A percentile compares a stretch with the other conserved stretches of the same genome.
Evolutionary conservation across 2,113 vertebrate species (phyloP).

Genomic region (Oenanthe melanoleuca): DNA sequence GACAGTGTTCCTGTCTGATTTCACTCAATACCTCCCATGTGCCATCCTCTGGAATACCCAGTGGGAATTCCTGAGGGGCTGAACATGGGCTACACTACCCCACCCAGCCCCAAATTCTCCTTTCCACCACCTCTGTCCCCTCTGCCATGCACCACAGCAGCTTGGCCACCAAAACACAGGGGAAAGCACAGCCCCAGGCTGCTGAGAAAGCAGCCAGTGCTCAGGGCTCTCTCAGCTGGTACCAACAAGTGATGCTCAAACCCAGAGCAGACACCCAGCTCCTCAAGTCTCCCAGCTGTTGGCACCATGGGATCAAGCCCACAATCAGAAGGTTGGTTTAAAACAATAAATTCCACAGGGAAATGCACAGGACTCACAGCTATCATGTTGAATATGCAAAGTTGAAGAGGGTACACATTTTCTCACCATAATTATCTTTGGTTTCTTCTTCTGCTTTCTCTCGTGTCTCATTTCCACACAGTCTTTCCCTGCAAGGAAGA

Average conservation of each 20-base stretch:
- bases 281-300: not conserved
- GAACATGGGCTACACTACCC: fast-evolving
- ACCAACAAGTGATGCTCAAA: not conserved
- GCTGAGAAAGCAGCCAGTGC: not conserved
- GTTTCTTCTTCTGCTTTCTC: not conserved
- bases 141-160: not conserved
- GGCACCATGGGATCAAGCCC: not conserved
- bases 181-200: not conserved
- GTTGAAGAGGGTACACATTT: not conserved
- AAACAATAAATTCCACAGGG: not conserved
- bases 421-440: not conserved
- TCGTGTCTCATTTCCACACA: not conserved
- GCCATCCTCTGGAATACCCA: not conserved
- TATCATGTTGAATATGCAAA: not conserved
- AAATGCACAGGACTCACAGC: not conserved
- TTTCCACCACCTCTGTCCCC: not conserved
- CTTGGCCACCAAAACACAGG: not conserved
- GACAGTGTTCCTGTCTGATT: not conserved
- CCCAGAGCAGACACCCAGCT: not conserved
- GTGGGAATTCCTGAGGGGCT: not conserved
- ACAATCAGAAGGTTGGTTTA: not conserved
- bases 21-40: not conserved
- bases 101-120: not conserved
- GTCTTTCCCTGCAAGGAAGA: not conserved
- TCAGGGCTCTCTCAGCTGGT: not conserved